Conservation (phyloP, 92 coral and sea anemone species). For the Scolanthus callimorphus region DNA sequence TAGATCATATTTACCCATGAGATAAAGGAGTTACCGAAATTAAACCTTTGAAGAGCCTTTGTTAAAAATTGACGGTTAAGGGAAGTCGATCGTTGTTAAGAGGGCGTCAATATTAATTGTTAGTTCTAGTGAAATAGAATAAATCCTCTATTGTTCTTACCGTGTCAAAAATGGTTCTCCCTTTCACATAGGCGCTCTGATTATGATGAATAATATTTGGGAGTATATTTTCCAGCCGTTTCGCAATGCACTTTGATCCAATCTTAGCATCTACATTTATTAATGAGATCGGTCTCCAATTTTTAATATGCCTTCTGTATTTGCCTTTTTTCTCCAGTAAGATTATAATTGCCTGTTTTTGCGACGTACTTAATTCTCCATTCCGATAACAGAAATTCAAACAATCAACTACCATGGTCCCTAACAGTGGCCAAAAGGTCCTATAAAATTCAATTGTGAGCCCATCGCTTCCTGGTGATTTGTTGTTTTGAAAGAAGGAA, state of each 20-base stretch:
- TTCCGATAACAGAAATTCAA: conserved; percentile 30
- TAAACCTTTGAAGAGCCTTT: conserved; percentile 2
- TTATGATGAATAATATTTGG: conserved; percentile 28
- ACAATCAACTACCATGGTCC: conserved; percentile 21
- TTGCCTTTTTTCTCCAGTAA: conserved; percentile 32
- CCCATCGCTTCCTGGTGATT: conserved; percentile 44
- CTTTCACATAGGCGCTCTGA: conserved; percentile 34
- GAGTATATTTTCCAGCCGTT: conserved; percentile 16
- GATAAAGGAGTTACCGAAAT: conserved; percentile 19
- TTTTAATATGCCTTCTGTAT: conserved; percentile 24
- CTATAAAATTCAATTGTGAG: conserved; percentile 42
- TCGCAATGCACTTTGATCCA: conserved; percentile 28
- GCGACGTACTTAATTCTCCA: too few relatives aligned
- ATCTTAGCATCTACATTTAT: conserved; percentile 29
- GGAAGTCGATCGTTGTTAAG: too few relatives aligned
- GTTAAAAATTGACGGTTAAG: neutral
- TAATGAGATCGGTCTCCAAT: conserved; percentile 41
- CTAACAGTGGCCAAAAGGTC: conserved; percentile 40
- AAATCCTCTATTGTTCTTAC: conserved; percentile 22
- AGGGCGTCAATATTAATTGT: conserved; percentile 6
- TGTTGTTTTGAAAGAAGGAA: conserved; percentile 17
- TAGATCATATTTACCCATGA: conserved; percentile 10
- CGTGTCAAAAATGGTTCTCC: conserved; percentile 36
- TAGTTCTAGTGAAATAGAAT: conserved; percentile 3
- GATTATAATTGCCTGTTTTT: conserved; percentile 37